These are phyloP conservation scores for Craseonycteris thonglongyai DNA, from an alignment of 2,113 vertebrate genomes.

Conservation along the genomic window DNA sequence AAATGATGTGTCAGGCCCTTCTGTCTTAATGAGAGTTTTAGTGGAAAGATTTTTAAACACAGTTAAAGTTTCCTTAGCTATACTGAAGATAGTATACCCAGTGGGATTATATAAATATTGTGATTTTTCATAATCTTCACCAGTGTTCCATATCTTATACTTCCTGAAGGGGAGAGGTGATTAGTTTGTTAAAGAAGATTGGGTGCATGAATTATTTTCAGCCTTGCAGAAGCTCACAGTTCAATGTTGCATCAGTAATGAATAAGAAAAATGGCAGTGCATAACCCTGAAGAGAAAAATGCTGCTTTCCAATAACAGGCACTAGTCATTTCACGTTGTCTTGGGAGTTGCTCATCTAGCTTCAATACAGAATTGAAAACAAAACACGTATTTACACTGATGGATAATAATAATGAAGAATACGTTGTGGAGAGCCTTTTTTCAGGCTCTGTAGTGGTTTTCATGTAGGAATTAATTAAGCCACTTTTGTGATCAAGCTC, in stretches of 20 bases:
- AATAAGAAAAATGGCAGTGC: slow-evolving; percentile 13
- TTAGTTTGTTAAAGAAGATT: slow-evolving; percentile 58
- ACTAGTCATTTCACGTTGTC: not conserved
- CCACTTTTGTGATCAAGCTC: not conserved
- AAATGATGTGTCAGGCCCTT: not conserved
- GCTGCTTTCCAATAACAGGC: slow-evolving; percentile 1
- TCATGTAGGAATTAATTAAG: not conserved
- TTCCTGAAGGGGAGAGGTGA: slow-evolving; percentile 68
- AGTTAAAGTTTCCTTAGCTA: not conserved
- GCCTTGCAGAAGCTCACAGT: slow-evolving; percentile 60
- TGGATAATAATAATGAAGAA: not conserved
- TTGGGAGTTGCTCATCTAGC: not conserved
- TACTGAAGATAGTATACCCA: not conserved
- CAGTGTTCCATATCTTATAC: slow-evolving; percentile 38
- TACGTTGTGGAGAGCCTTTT: not conserved
- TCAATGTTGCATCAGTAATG: slow-evolving; percentile 41
- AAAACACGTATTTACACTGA: not conserved
- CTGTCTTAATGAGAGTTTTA: not conserved
- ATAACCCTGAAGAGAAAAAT: slow-evolving; percentile 33
- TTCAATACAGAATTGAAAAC: not conserved
- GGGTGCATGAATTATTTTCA: slow-evolving; percentile 66
- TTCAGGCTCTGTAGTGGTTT: not conserved
- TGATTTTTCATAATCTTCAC: not conserved
- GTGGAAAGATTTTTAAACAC: not conserved
- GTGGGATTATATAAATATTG: not conserved